Percentiles rank a stretch among this genome's conserved stretches.
These are phyloP conservation scores for Bombus waltoni DNA, from an alignment of 1,140 invertebrate species.

Conservation along the genomic window DNA sequence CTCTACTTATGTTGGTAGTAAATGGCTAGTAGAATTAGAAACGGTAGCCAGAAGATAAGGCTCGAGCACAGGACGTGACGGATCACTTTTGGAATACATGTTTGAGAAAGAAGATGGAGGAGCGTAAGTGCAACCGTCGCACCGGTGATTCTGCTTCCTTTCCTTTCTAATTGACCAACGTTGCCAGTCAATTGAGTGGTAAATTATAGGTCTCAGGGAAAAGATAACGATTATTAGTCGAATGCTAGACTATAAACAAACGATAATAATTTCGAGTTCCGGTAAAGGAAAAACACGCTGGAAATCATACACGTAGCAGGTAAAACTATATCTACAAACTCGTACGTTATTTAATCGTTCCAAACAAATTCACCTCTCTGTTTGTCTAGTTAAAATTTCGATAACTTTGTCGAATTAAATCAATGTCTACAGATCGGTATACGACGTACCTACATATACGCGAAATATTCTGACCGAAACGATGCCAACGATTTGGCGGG, in stretches of 20 bases:
- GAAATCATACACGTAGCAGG: no score
- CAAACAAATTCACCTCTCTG: not conserved
- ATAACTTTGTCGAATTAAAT: not conserved
- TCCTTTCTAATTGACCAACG: conserved; percentile 66
- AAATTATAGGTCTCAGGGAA: conserved; percentile 68
- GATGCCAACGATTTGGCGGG: not conserved
- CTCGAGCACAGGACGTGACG: conserved; percentile 70
- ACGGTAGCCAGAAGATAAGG: conserved; percentile 41
- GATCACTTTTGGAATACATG: conserved; percentile 60
- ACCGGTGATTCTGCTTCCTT: conserved; percentile 9
- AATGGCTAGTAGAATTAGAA: not conserved
- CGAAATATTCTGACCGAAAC: not conserved
- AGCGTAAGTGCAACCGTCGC: conserved; percentile 38
- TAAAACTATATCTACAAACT: not conserved
- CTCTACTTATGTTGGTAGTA: not conserved
- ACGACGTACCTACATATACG: not conserved
- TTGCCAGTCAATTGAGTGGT: conserved; percentile 61
- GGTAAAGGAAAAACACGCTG: not conserved
- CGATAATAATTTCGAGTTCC: conserved; percentile 44
- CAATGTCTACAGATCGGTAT: not conserved
- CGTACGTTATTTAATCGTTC: not conserved
- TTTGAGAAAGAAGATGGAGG: conserved; percentile 40
- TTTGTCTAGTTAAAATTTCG: not conserved
- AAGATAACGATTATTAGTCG: conserved; percentile 47
- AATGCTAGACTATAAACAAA: conserved; percentile 60